These are phyloP conservation scores for Perccottus glenii DNA, from an alignment of 2,113 vertebrate species.

Conservation along the genomic window DNA sequence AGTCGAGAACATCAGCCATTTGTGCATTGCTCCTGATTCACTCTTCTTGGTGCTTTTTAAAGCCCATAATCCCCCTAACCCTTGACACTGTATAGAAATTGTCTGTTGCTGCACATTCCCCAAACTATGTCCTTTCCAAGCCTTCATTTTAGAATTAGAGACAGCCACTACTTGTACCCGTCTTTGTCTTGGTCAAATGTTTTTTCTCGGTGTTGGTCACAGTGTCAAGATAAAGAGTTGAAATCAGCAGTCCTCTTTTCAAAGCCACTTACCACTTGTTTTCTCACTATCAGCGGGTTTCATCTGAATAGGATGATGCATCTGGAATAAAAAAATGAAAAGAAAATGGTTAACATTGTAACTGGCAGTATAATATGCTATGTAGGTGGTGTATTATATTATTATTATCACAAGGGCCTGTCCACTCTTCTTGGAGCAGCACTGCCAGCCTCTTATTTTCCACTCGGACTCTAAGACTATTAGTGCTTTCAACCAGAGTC, in stretches of 20 bases:
- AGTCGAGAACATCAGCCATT: conserved; percentile 52
- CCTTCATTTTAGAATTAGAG: conserved; percentile 23
- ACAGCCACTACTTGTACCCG: neutral
- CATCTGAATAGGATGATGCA: conserved; percentile 99
- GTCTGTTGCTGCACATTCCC: conserved; percentile 40
- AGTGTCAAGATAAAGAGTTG: neutral
- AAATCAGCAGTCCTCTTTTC: neutral
- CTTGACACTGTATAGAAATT: conserved; percentile 44
- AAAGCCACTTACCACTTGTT: conserved; percentile 88
- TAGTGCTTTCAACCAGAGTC: conserved; percentile 27
- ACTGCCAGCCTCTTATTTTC: conserved; percentile 24
- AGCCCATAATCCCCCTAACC: conserved; percentile 56
- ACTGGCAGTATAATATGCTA: conserved; percentile 6
- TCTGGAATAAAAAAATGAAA: conserved; percentile 75
- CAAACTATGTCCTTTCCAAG: conserved; percentile 9
- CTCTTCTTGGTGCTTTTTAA: conserved; percentile 40
- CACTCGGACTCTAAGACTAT: conserved; percentile 29
- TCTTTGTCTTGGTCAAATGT: conserved; percentile 5
- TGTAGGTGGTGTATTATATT: conserved; percentile 6
- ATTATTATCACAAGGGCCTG: conserved; percentile 20
- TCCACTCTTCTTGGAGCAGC: conserved; percentile 4
- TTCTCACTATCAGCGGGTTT: conserved; percentile 98
- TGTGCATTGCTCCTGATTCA: conserved; percentile 19
- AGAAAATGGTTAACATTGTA: conserved; percentile 11
- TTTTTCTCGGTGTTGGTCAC: conserved; percentile 1